Percentiles rank a stretch among this genome's conserved stretches.
Conservation (phyloP, 2,113 vertebrate genomes). For the Lanius collurio region DNA sequence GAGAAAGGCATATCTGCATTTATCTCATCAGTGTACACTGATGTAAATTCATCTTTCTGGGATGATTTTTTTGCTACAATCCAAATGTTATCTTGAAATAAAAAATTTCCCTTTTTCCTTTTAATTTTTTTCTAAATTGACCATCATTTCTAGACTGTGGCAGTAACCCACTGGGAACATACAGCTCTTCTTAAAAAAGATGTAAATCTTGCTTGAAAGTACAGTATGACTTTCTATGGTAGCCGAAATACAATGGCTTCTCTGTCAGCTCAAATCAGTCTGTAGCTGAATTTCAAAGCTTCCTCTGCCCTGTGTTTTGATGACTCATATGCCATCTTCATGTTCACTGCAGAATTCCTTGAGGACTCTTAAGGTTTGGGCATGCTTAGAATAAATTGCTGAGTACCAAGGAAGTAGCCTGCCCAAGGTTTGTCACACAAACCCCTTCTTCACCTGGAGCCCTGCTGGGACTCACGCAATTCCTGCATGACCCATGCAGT, state of each 20-base stretch:
- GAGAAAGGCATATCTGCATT: not conserved
- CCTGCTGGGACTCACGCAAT: not conserved
- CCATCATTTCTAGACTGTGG: not conserved
- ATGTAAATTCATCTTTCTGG: not conserved
- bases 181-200: not conserved
- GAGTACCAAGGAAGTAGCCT: not conserved
- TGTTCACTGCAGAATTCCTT: not conserved
- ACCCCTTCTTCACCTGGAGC: not conserved
- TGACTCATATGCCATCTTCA: conserved; percentile 14
- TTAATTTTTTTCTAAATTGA: not conserved
- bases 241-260: not conserved
- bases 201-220: not conserved
- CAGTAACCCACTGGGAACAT: not conserved
- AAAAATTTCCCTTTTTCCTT: not conserved
- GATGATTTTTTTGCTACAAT: not conserved
- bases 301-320: not conserved
- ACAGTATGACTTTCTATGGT: not conserved
- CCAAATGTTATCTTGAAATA: not conserved
- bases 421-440: not conserved
- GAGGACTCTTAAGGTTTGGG: not conserved
- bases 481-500: not conserved
- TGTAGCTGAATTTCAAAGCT: not conserved
- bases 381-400: not conserved
- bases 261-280: not conserved
- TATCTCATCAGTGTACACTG: not conserved